Percentiles rank a stretch among this genome's conserved stretches.
These are phyloP conservation scores for Salarias fasciatus DNA, from an alignment of 2,797 vertebrate genomes.

Conservation along the genomic window DNA sequence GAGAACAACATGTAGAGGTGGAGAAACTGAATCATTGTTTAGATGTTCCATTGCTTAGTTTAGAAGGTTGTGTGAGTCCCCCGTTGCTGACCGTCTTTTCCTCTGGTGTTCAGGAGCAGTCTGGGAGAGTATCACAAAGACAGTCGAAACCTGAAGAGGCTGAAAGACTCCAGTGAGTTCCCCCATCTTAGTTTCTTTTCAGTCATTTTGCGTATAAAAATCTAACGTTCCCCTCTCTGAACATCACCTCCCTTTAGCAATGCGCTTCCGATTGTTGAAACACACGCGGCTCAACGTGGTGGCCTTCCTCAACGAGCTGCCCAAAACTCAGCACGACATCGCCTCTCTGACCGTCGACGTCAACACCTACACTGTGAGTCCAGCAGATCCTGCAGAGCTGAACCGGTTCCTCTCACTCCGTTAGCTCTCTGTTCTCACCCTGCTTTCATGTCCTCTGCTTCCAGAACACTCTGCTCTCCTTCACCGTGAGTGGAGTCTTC, in stretches of 20 bases:
- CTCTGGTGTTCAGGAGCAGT: conserved; percentile 78
- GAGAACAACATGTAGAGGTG: too few relatives aligned
- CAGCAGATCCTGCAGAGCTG: neutral
- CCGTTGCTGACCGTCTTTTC: neutral
- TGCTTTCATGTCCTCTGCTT: conserved; percentile 39
- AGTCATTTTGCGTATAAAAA: too few relatives aligned
- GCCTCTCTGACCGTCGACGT: conserved; percentile 90
- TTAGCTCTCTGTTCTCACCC: conserved; percentile 24
- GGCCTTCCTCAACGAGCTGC: conserved; percentile 92
- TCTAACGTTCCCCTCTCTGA: conserved; percentile 12
- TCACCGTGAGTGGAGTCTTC: conserved; percentile 91
- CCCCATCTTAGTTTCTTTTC: neutral
- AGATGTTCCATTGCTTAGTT: too few relatives aligned
- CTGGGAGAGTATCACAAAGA: conserved; percentile 90
- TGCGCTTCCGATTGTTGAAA: conserved; percentile 88
- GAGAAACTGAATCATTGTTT: too few relatives aligned
- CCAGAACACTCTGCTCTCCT: conserved; percentile 88
- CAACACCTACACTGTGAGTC: conserved; percentile 87
- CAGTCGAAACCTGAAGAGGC: conserved; percentile 89
- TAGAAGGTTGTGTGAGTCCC: too few relatives aligned
- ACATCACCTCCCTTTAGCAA: conserved; percentile 68
- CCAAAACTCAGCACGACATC: conserved; percentile 91
- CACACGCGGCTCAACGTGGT: conserved; percentile 90
- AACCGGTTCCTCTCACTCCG: neutral
- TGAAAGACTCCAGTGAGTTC: conserved; percentile 90